Evolutionary conservation across 2,888 invertebrate genomes (phyloP), one percentile per base, ranked within the genome.

Genomic region (Serrognathus titanus): DNA sequence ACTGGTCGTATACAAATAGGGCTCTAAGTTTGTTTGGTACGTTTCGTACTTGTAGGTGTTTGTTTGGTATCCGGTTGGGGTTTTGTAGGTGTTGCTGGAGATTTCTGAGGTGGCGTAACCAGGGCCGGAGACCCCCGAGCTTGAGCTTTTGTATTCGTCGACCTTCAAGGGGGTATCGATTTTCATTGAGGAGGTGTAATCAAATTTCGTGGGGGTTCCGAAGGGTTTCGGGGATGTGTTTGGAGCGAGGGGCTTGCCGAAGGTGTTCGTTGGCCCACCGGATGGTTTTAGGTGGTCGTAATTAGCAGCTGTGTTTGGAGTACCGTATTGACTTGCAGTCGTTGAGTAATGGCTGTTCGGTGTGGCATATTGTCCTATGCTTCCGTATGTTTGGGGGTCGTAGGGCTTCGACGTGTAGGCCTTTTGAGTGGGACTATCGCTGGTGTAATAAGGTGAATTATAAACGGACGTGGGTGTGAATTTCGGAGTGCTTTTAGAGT

Each of bases 41-140:
- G 71, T 68, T 62, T 78, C 77, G 57, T 76, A 76, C 60, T 71
- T 75, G 61, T 69, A 77, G 16, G 69, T 66, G 49, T 75, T 75
- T 1, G 75, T 75, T 66, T 73, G 73, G 55, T 71, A 75, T 20
- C 76, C 77, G 11, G 71, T 75, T 0, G 78, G 77, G 3, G 74
- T 75, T 69, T 75, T 76, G 48, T 71, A 74, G 3, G 73, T 75
- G 55, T 74, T 76, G 13, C 74, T 69, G 35, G 64, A 67, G 47
- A 72, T 72, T 51, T 78, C 77, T 0, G 75, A 73, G 39, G 73
- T 72, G 5, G 69, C 68, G 58, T 70, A 75, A 24, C 74, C 72
- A 41, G 72, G 74, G 9, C 45, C 59, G 24, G 56, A 48, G 3
- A 52, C 47, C 7, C 53, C 46, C 3, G 16, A 35, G 37, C 20